Percentiles rank a stretch among this genome's conserved stretches.
These are phyloP conservation scores for Galeopsomyia nigrocyanea DNA, from an alignment of 2,888 invertebrate species.

Conservation along the genomic window DNA sequence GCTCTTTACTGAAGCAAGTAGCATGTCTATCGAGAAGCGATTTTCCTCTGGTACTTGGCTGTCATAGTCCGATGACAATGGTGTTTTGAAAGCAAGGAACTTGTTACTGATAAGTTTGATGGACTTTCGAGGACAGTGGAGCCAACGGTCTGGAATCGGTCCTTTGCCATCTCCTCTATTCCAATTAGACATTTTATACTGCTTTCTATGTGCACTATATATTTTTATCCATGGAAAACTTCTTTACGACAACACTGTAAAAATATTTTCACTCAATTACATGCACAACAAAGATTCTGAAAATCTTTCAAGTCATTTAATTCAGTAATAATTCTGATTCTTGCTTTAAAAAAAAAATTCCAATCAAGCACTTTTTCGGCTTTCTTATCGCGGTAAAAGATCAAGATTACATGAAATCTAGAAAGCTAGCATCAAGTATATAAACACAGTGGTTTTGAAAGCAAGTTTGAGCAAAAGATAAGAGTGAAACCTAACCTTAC, in stretches of 20 bases:
- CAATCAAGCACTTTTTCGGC: too few relatives aligned
- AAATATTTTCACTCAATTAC: too few relatives aligned
- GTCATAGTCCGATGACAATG: slow-evolving; percentile 86
- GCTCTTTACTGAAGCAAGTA: slow-evolving; percentile 83
- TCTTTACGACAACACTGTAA: too few relatives aligned
- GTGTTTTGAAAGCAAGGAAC: slow-evolving; percentile 96
- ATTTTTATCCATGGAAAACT: too few relatives aligned
- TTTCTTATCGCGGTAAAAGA: too few relatives aligned
- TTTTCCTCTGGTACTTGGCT: slow-evolving; percentile 86
- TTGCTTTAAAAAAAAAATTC: too few relatives aligned
- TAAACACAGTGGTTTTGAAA: too few relatives aligned
- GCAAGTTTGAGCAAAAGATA: not conserved
- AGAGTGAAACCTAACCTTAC: slow-evolving; percentile 30
- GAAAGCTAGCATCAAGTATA: too few relatives aligned
- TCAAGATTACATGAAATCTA: too few relatives aligned
- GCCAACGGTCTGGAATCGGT: slow-evolving; percentile 88
- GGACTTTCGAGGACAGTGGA: slow-evolving; percentile 88
- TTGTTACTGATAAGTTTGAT: slow-evolving; percentile 80
- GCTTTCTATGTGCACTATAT: too few relatives aligned
- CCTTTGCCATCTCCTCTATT: slow-evolving; percentile 56
- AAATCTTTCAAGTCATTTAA: too few relatives aligned
- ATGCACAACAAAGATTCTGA: not conserved
- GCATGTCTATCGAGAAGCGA: slow-evolving; percentile 89
- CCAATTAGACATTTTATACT: slow-evolving; percentile 54
- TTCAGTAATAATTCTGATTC: too few relatives aligned